Base-by-base conservation (phyloP, 2,797 vertebrate species). In the Thamnophis elegans region DNA sequence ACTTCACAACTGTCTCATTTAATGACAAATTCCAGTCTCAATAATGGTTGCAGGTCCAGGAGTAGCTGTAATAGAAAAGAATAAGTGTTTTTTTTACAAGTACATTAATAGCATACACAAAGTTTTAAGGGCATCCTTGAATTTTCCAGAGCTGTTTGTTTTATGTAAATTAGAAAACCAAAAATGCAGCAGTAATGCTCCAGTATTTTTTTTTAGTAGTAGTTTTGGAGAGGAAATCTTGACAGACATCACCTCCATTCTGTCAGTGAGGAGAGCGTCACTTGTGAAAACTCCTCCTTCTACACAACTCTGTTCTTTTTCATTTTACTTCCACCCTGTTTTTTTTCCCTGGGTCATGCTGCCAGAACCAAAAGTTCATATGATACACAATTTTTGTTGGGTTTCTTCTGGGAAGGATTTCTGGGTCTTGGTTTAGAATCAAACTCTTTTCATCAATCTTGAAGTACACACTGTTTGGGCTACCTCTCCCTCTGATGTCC, bases 401-500 rank as follows among this genome's bases (percentile, higher is more conserved):
- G 53, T 58, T 92, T 92, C n/a, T 0, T 82, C 73, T 82, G 0
- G 42, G 89, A 89, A 55, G 22, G 47, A 20, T 62, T 53, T 91
- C 42, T 85, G 58, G 10, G 26, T 93, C 32, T 25, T 62, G 16
- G 53, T 56, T 90, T 88, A 89, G 87, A 85, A 90, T 68, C 32
- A 32, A 42, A 73, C 89, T 89, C 91, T 94, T 92, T 92, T 96
- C 58, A 26, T 47, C 22, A 60, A 87, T 91, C 82, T 54, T 26
- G 47, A 82, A 94, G 62, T 85, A 78, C 65, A 56, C 93, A 3
- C 68, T 95, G 87, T 73, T 1, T 28, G 54, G 18, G n/a, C 65
- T 92, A 90, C 94, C 94, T 90, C 94, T 95, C 95, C 94, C 96
- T 96, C 96, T 97, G 94, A 96, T 94, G 92, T 97, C 95, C 95